phyloP scores from a whole-genome alignment of 2,113 vertebrate genomes.

The Clarias macrocephalus region DNA sequence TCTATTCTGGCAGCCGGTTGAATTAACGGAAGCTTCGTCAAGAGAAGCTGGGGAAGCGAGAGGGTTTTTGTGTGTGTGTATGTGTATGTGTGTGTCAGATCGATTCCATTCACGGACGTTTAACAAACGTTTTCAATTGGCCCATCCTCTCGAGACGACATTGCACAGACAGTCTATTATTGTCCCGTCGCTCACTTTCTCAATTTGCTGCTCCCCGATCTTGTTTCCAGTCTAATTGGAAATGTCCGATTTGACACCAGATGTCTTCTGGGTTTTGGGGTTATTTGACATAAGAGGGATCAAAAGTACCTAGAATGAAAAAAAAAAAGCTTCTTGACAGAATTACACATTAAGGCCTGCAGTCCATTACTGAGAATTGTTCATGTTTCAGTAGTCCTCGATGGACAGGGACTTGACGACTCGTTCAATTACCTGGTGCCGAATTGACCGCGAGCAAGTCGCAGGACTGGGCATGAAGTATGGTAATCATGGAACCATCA shows the following conservation, averaged over 20 bases:
- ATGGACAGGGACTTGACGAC: neutral
- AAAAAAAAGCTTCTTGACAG: neutral
- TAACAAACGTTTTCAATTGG: constrained; percentile 48
- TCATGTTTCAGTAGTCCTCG: neutral
- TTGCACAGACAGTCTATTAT: constrained; percentile 37
- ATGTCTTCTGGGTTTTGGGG: constrained; percentile 29
- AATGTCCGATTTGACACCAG: constrained; percentile 52
- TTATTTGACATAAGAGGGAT: constrained; percentile 41
- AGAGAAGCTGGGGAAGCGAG: constrained; percentile 32
- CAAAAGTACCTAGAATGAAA: constrained; percentile 4
- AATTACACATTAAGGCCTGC: neutral
- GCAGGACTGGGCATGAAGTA: neutral
- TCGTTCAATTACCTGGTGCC: constrained; percentile 6
- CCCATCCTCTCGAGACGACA: constrained; percentile 27
- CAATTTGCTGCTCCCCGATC: constrained; percentile 21
- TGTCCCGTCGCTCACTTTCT: constrained; percentile 34
- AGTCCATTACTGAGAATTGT: constrained; percentile 20
- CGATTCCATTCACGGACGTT: constrained; percentile 40
- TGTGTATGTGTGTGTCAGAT: constrained; percentile 26
- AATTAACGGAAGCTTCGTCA: constrained; percentile 34
- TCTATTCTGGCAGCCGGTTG: constrained; percentile 50
- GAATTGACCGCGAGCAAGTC: neutral
- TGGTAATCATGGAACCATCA: neutral
- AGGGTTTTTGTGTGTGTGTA: neutral
- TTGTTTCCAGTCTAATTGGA: constrained; percentile 52